Conservation (phyloP, 53 echinoderm and acorn worm species). For the Paracentrotus lividus region DNA sequence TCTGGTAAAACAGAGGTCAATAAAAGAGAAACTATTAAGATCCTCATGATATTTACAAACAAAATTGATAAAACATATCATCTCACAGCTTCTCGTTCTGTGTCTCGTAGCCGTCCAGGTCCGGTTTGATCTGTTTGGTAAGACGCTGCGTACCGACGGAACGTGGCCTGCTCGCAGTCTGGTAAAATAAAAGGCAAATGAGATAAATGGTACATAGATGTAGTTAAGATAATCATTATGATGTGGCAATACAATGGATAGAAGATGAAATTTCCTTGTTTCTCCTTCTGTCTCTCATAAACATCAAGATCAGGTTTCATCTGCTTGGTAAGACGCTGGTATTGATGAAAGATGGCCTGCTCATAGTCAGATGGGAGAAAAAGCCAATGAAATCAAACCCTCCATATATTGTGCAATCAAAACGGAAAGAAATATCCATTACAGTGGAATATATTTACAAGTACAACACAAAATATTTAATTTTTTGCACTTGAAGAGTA, state of each 20-base stretch:
- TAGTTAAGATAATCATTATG: no score
- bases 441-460: no score
- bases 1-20: conserved; percentile 68
- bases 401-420: no score
- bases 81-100: conserved; percentile 95
- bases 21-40: no score
- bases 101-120: conserved; percentile 89
- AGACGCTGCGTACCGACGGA: conserved; percentile 97
- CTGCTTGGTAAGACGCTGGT: conserved; percentile 98
- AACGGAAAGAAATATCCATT: background rate
- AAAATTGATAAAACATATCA: no score
- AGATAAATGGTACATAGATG: no score
- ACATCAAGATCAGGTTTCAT: conserved; percentile 96
- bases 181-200: background rate
- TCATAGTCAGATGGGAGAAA: conserved; percentile 80
- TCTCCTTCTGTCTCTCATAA: conserved; percentile 88
- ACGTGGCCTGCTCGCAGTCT: conserved; percentile 96
- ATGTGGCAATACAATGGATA: no score
- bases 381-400: background rate
- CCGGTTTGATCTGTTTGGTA: conserved; percentile 98
- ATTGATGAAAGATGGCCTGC: conserved; percentile 92
- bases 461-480: no score
- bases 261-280: conserved; percentile 94
- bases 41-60: no score
- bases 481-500: background rate